A percentile compares a stretch with the other conserved stretches of the same genome.
Conservation (phyloP, 2,113 vertebrate species). For the Connochaetes taurinus region DNA sequence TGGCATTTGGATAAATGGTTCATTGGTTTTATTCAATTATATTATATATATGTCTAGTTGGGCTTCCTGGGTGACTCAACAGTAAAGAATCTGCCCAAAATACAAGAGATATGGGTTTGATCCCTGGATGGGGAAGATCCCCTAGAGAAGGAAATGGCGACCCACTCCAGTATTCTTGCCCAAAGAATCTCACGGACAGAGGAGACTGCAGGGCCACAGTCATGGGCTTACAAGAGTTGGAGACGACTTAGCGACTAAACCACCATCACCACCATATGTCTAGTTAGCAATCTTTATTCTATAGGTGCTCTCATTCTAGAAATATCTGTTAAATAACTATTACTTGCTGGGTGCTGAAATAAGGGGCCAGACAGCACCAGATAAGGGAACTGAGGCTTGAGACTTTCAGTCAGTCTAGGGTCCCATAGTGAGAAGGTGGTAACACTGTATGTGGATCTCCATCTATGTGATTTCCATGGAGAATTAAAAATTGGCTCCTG, state of each 20-base stretch:
- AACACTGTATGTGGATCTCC: accelerated
- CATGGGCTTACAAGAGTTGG: not conserved
- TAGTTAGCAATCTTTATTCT: not conserved
- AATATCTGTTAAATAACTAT: not conserved
- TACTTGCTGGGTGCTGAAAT: not conserved
- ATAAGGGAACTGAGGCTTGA: not conserved
- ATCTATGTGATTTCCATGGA: accelerated
- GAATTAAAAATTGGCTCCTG: not conserved
- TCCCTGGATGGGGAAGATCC: not conserved
- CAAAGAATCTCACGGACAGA: not conserved
- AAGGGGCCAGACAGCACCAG: not conserved
- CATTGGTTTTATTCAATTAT: not conserved
- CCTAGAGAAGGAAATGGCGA: not conserved
- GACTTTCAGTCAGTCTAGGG: not conserved
- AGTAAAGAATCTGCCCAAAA: not conserved
- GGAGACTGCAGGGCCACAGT: not conserved
- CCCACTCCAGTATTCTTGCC: not conserved
- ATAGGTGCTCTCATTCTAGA: not conserved
- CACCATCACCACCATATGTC: not conserved
- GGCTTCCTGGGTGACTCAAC: not conserved
- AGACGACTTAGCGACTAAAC: not conserved
- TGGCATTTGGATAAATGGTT: not conserved
- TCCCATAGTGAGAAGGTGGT: not conserved
- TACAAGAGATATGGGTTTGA: not conserved
- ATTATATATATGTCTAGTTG: not conserved